Conservation (phyloP, 1,140 invertebrate species). For the Zaprionus ornatus region DNA sequence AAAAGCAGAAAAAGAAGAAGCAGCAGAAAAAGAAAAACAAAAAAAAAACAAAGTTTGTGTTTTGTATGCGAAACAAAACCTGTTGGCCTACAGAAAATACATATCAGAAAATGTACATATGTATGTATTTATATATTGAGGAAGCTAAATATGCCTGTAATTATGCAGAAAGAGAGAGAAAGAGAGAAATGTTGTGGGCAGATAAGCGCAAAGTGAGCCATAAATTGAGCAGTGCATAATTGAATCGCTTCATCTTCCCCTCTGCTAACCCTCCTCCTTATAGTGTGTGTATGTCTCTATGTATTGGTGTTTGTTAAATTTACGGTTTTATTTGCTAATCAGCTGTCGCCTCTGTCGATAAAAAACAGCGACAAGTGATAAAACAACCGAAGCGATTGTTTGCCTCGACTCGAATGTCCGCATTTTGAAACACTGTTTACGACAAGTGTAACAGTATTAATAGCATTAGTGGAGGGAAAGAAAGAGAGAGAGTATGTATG, state of each 20-base stretch:
- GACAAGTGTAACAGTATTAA: constrained; percentile 6
- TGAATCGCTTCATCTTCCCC: constrained; percentile 12
- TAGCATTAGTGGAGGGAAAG: not conserved
- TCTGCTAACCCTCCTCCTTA: no score
- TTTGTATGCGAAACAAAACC: constrained; percentile 45
- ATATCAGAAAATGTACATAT: constrained; percentile 37
- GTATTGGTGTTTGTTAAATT: constrained; percentile 17
- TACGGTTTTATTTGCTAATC: constrained; percentile 42
- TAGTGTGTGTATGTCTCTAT: not conserved
- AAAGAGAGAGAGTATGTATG: not conserved
- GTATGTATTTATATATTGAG: not conserved
- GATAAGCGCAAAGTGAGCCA: constrained; percentile 15
- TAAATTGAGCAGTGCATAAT: constrained; percentile 2
- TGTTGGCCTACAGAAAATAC: constrained; percentile 31
- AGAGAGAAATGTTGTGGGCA: constrained; percentile 3
- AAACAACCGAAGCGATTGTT: constrained; percentile 57
- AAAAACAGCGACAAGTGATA: constrained; percentile 58
- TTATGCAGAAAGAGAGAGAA: constrained; percentile 26
- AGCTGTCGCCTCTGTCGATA: constrained; percentile 51
- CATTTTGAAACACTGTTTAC: constrained; percentile 6
- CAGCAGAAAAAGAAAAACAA: constrained; percentile 28
- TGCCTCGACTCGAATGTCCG: constrained; percentile 6
- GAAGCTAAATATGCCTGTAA: constrained; percentile 22
- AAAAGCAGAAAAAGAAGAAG: not conserved
- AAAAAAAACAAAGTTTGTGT: constrained; percentile 35